Base-by-base conservation (phyloP, 2,888 invertebrate species). In the Latrodectus hesperus region DNA sequence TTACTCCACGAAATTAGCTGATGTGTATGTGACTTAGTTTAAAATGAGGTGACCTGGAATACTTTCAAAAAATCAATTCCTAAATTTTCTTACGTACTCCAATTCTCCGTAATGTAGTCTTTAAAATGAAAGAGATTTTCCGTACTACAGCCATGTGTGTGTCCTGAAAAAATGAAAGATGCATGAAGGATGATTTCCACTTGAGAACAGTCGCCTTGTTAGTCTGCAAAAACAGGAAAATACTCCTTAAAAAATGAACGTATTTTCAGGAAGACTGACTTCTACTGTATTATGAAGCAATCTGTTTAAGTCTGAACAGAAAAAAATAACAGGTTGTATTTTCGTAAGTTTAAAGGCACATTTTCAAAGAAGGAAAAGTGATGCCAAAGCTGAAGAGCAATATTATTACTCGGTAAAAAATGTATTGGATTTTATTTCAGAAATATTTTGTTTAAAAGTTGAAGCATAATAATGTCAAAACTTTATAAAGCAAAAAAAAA, bases 121-220 rank as follows among this genome's bases (percentile, higher is more conserved):
- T 60, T 60, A n/a, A 60, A 60, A 60, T n/a, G 60, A 60, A 60
- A 60, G 60, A 60, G 10, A 60, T 60, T 60, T n/a, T 60, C n/a
- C 14, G 0, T 60, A n/a, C 60, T 38, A 38, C 38, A 38, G 38
- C 38, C n/a, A n/a, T 16, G 60, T 6, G 12, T 60, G 10, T 60
- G 60, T 60, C n/a, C 60, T 52, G 10, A 77, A 51, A 67, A 68
- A 68, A 77, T 67, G 53, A 55, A 77, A 77, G 77, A 77, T 77
- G 65, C 68, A 68, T 77, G 77, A 77, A 77, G 67, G 77, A 68
- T 68, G 77, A 52, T 64, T 75, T 76, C 68, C 22, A 67, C 77
- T 53, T 16, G 51, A 67, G 52, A 77, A 68, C 77, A 77, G 68
- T 26, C 53, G 26, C 26, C 53, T 77, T 68, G 77, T 77, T 77